Evolutionary conservation across 2,797 vertebrate genomes (phyloP).

Genomic region (Petrocephalus schoutedeni): DNA sequence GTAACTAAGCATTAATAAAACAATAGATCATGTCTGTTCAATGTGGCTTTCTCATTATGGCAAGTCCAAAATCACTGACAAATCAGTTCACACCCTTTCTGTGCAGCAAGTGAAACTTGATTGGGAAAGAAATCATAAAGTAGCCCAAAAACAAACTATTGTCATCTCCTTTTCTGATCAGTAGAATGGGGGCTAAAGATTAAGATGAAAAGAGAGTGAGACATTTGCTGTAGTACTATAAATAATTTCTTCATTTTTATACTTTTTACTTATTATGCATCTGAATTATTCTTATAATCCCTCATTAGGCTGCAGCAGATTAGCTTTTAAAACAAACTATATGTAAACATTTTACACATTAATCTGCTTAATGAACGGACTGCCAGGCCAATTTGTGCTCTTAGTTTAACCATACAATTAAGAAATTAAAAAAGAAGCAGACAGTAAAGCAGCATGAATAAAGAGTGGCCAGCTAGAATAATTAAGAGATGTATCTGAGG

Average conservation of each 20-base stretch:
- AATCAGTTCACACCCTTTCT: background rate
- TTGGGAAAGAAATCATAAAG: background rate
- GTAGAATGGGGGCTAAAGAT: background rate
- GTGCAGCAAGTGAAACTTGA: background rate
- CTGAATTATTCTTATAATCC: background rate
- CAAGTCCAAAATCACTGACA: background rate
- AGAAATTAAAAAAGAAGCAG: background rate
- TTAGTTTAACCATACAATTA: background rate
- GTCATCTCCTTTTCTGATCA: background rate
- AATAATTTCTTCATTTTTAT: background rate
- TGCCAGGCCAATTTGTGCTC: background rate
- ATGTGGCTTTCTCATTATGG: background rate
- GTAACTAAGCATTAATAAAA: background rate
- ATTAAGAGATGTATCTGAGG: background rate
- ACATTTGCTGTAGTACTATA: background rate
- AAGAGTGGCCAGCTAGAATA: background rate
- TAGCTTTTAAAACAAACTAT: background rate
- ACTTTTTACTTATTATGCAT: background rate
- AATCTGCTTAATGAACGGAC: constrained; percentile 7
- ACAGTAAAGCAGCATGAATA: background rate
- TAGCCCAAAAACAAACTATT: background rate
- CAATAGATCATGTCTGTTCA: background rate
- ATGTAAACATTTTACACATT: background rate
- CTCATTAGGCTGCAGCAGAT: background rate
- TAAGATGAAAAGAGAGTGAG: background rate